phyloP scores from a whole-genome alignment of 2,888 invertebrate species.

The Netelia virgata region DNA sequence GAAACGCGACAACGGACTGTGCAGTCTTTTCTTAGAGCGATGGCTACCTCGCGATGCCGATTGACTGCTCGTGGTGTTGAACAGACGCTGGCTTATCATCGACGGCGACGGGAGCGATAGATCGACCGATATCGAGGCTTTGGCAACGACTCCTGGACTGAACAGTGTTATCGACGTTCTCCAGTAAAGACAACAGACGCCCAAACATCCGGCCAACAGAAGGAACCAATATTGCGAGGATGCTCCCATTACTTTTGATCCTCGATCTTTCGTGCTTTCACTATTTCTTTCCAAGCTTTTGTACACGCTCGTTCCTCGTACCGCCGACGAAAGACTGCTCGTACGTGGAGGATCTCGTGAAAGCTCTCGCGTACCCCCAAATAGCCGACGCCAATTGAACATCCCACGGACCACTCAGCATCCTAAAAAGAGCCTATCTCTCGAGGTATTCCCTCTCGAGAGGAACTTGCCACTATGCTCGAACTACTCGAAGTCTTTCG shows the following conservation, averaged over 20 bases:
- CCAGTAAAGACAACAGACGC: conserved; percentile 79
- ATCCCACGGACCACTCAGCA: conserved; percentile 58
- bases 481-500: not conserved
- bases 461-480: conserved; percentile 44
- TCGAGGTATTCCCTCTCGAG: conserved; percentile 64
- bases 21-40: conserved; percentile 69
- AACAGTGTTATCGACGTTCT: conserved; percentile 71
- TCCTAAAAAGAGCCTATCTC: conserved; percentile 66
- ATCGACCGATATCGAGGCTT: conserved; percentile 80
- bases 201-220: conserved; percentile 71
- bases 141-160: conserved; percentile 74
- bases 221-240: conserved; percentile 73
- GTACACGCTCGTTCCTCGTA: conserved; percentile 16
- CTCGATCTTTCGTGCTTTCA: not conserved
- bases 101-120: conserved; percentile 77
- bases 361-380: conserved; percentile 53
- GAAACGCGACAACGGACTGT: conserved; percentile 77
- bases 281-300: not conserved
- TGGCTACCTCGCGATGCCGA: conserved; percentile 54
- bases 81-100: conserved; percentile 68
- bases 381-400: conserved; percentile 64
- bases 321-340: conserved; percentile 52
- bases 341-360: conserved; percentile 19
- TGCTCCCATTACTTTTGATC: conserved; percentile 47
- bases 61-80: conserved; percentile 69